Conservation (phyloP, 2,113 vertebrate genomes). For the Antechinus flavipes region DNA sequence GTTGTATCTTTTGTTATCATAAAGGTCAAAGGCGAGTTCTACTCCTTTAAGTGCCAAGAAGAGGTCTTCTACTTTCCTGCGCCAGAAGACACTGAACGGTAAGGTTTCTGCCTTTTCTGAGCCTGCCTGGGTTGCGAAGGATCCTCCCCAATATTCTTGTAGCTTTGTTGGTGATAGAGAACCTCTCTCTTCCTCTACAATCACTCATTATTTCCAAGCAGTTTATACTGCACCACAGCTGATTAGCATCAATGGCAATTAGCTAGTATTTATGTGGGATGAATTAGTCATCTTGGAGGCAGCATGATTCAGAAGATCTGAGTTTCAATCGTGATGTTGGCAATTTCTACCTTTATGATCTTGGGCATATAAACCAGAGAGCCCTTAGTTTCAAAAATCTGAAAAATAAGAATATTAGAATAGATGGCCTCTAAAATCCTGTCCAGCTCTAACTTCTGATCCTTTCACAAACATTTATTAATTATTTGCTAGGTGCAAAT, state of each 20-base stretch:
- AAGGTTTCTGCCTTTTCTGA: conserved; percentile 44
- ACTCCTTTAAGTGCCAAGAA: conserved; percentile 59
- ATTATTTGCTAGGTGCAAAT: background rate
- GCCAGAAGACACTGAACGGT: conserved; percentile 70
- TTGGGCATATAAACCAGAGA: background rate
- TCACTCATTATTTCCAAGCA: background rate
- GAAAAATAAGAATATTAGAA: background rate
- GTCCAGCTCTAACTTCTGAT: background rate
- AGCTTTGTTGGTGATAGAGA: background rate
- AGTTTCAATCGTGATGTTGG: background rate
- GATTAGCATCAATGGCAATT: background rate
- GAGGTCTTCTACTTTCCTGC: conserved; percentile 36
- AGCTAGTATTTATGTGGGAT: background rate
- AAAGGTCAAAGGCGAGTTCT: conserved; percentile 66
- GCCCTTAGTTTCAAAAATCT: background rate
- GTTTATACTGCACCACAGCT: background rate
- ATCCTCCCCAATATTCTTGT: background rate
- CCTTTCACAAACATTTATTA: background rate
- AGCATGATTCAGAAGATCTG: background rate
- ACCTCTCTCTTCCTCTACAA: background rate
- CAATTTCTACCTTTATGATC: background rate
- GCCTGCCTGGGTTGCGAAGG: background rate
- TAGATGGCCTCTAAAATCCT: background rate
- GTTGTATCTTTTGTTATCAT: conserved; percentile 56
- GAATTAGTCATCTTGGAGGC: background rate